A percentile compares a stretch with the other conserved stretches of the same genome.
These are phyloP conservation scores for Maccullochella peelii DNA, from an alignment of 2,113 vertebrate genomes.

Conservation along the genomic window DNA sequence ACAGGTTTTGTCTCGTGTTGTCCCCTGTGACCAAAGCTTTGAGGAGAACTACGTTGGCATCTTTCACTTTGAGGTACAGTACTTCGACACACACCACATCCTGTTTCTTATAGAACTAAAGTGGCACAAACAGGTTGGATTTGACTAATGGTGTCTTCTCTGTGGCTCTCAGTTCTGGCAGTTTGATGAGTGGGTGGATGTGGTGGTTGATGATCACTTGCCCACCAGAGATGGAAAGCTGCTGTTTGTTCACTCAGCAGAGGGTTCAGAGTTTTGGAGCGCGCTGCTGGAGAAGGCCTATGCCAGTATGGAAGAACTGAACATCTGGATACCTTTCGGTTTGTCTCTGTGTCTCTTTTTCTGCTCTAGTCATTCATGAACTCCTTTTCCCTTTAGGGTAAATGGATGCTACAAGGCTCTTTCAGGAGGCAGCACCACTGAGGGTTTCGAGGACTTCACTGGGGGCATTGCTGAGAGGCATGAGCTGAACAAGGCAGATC, in stretches of 20 bases:
- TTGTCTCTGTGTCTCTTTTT: constrained; percentile 15
- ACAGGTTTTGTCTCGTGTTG: constrained; percentile 85
- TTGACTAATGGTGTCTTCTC: neutral
- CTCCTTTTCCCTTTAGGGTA: constrained; percentile 78
- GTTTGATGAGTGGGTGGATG: constrained; percentile 86
- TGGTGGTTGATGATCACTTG: constrained; percentile 84
- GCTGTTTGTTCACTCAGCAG: constrained; percentile 84
- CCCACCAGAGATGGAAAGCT: constrained; percentile 82
- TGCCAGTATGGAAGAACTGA: constrained; percentile 74
- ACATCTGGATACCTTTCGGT: constrained; percentile 49
- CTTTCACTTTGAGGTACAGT: constrained; percentile 92
- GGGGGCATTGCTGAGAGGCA: constrained; percentile 93
- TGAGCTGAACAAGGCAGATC: constrained; percentile 77
- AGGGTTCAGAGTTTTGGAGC: constrained; percentile 85
- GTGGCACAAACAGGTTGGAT: neutral
- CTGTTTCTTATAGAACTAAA: neutral
- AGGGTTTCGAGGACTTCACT: constrained; percentile 97
- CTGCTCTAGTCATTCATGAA: neutral
- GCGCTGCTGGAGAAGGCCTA: constrained; percentile 82
- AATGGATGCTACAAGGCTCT: constrained; percentile 94
- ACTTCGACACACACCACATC: neutral
- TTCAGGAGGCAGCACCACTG: constrained; percentile 92
- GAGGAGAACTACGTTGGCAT: constrained; percentile 88
- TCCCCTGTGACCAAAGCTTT: constrained; percentile 88
- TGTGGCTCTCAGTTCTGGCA: constrained; percentile 83